A percentile compares a stretch with the other conserved stretches of the same genome.
Evolutionary conservation across 2,797 vertebrate genomes (phyloP).

Genomic region (Epinephelus awoara): DNA sequence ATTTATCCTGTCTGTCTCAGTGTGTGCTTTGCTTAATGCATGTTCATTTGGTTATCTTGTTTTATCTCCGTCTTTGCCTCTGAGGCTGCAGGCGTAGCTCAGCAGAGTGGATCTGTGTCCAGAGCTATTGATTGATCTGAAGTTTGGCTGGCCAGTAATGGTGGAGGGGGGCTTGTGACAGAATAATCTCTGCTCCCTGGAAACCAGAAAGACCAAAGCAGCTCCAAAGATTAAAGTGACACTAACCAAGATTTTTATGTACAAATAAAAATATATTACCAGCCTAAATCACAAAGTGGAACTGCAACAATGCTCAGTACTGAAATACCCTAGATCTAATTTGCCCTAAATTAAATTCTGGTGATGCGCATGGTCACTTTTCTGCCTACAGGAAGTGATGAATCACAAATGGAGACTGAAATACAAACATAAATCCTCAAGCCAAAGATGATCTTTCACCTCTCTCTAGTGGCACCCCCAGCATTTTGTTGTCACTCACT

Average conservation of each 20-base stretch:
- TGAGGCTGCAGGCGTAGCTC: conserved; percentile 18
- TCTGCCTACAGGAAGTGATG: conserved; percentile 1
- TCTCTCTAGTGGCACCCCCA: background rate
- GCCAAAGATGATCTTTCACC: background rate
- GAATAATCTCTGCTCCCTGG: conserved; percentile 27
- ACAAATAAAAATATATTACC: conserved; percentile 42
- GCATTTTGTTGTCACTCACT: no score
- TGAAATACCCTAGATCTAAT: conserved; percentile 15
- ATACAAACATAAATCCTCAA: background rate
- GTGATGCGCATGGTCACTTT: conserved; percentile 12
- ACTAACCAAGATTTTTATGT: conserved; percentile 46
- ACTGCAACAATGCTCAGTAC: background rate
- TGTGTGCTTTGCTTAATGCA: background rate
- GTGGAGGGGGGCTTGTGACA: conserved; percentile 2
- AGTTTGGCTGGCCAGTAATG: conserved; percentile 14
- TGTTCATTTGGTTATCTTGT: conserved; percentile 2
- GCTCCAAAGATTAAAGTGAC: conserved; percentile 34
- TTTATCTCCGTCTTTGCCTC: conserved; percentile 8
- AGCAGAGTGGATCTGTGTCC: conserved; percentile 29
- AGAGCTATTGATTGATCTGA: conserved; percentile 40
- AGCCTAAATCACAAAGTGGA: conserved; percentile 33
- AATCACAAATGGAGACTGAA: conserved; percentile 14
- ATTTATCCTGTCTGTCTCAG: background rate
- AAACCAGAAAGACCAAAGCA: conserved; percentile 23
- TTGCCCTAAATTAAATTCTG: conserved; percentile 23